Evolutionary conservation across 2,888 invertebrate genomes (phyloP), one percentile per base, ranked within the genome.

Genomic region (Thysanoteuthis rhombus): DNA sequence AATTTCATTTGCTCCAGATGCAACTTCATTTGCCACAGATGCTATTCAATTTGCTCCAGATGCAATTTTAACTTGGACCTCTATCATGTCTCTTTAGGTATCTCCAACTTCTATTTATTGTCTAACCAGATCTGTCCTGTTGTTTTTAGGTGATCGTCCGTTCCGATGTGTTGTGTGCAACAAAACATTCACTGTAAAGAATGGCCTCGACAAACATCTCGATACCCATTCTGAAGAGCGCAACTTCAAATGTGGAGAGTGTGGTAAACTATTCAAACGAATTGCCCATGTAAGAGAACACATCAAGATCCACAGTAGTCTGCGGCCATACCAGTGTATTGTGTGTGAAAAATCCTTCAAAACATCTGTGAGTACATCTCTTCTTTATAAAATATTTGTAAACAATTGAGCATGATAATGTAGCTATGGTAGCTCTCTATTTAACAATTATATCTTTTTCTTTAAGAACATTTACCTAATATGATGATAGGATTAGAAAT

Each of bases 181-280:
- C 40, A 96, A 96, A 94, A 95, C 95, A 32, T 97, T 97, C 94
- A 95, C 95, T 36, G 96, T 96, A 8, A 96, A 95, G 93, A 97
- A 97, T 94, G 95, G 96, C 0, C 94, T 97, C 32, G 95, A 95
- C 93, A 97, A 97, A 93, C 97, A 97, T 94, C 94, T 96, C 95
- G 94, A 94, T 93, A 95, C 95, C 36, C 97, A 97, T 95, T 95
- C 94, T n/a, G 96, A 96, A 12, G 96, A 96, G 40, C 94, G 96
- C 6, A 95, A 96, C 92, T 97, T 95, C 94, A 96, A 96, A 94
- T 97, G 97, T 95, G 97, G 97, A 12, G 96, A 96, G 93, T 97
- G 97, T 94, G 96, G 96, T 42, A 97, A 97, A 94, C 94, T 96
- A n/a, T 97, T 97, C 94, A 97, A 97, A 93, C 95, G 97, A 3